phyloP scores from a whole-genome alignment of 2,888 invertebrate species.

The Sminthurinus aureus region DNA sequence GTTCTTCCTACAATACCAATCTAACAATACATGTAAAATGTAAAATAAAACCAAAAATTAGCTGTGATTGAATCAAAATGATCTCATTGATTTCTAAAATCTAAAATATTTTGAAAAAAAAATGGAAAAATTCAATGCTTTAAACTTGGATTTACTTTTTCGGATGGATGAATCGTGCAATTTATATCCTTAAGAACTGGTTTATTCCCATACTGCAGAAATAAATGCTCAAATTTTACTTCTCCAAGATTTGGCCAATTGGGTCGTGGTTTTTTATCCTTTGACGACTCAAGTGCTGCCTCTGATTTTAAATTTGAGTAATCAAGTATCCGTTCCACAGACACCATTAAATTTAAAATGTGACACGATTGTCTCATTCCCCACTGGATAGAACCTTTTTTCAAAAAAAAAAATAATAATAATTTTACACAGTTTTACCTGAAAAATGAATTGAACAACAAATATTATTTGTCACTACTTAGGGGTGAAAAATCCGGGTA shows the following conservation, averaged over 20 bases:
- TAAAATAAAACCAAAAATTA: too few species aligned
- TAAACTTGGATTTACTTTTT: slow-evolving; percentile 63
- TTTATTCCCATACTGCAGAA: neutral
- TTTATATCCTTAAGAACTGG: slow-evolving; percentile 63
- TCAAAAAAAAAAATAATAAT: too few species aligned
- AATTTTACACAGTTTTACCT: too few species aligned
- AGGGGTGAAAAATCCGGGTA: too few species aligned
- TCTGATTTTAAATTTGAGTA: slow-evolving; percentile 65
- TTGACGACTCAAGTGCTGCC: slow-evolving; percentile 58
- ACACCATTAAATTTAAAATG: slow-evolving; percentile 62
- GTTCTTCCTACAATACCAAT: slow-evolving; percentile 28
- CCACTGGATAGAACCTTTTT: neutral
- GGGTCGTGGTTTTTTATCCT: slow-evolving; percentile 34
- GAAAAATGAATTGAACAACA: too few species aligned
- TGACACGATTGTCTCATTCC: slow-evolving; percentile 65
- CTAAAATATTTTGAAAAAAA: neutral
- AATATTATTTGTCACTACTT: too few species aligned
- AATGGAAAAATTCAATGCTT: neutral
- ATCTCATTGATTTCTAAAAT: neutral
- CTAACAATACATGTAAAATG: too few species aligned
- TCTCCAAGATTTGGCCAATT: slow-evolving; percentile 9
- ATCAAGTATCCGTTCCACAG: slow-evolving; percentile 66
- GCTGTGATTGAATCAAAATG: slow-evolving; percentile 16
- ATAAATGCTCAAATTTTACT: slow-evolving; percentile 8
- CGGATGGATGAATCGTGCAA: slow-evolving; percentile 63